Evolutionary conservation across 1,140 invertebrate genomes (phyloP).

Genomic region (Trinorchestia longiramus): DNA sequence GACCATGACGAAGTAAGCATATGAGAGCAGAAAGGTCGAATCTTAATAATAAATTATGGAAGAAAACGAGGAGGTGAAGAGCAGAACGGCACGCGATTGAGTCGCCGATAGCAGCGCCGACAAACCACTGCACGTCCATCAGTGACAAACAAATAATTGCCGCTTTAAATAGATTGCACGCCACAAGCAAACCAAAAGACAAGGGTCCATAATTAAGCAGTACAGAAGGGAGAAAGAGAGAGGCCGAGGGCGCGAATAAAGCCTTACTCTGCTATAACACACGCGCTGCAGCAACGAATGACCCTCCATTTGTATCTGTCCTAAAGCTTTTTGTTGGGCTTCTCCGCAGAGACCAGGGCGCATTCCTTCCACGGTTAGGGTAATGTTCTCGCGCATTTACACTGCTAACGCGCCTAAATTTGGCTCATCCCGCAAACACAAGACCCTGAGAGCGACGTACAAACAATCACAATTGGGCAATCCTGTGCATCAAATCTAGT

Average conservation of each 20-base stretch:
- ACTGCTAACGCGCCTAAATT: conserved; percentile 35
- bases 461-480: conserved; percentile 20
- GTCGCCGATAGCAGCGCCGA: conserved; percentile 28
- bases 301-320: conserved; percentile 47
- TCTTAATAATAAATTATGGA: conserved; percentile 44
- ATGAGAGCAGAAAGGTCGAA: neutral
- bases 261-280: neutral
- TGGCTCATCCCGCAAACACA: neutral
- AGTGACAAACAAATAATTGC: conserved; percentile 45
- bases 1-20: conserved; percentile 34
- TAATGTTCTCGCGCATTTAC: conserved; percentile 54
- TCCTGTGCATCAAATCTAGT: neutral
- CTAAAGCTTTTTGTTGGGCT: conserved; percentile 43
- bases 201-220: conserved; percentile 45
- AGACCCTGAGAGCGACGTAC: neutral
- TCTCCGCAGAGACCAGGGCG: conserved; percentile 47
- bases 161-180: conserved; percentile 46
- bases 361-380: conserved; percentile 51
- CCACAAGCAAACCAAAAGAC: conserved; percentile 50
- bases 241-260: conserved; percentile 27
- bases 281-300: conserved; percentile 42
- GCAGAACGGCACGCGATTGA: conserved; percentile 22
- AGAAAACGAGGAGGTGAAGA: conserved; percentile 15
- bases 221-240: conserved; percentile 10
- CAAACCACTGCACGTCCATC: conserved; percentile 36